These are phyloP conservation scores for Bujurquina vittata DNA, from an alignment of 2,113 vertebrate genomes.

Conservation along the genomic window DNA sequence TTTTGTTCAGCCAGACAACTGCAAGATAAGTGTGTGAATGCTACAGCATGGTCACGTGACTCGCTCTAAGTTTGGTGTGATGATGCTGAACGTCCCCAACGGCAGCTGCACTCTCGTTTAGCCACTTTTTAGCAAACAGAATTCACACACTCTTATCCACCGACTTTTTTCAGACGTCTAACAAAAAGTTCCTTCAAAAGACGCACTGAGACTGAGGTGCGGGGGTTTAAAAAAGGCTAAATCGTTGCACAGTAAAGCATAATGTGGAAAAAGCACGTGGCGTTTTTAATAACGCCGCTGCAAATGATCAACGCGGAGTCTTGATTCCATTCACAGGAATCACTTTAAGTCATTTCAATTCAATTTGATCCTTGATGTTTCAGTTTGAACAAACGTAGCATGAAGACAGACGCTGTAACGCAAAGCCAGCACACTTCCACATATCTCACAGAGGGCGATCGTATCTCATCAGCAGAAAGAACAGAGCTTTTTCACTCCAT, in stretches of 20 bases:
- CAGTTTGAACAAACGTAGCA: not conserved
- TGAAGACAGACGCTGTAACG: not conserved
- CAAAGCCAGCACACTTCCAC: not conserved
- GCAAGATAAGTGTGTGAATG: not conserved
- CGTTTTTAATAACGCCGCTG: not conserved
- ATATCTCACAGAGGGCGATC: not conserved
- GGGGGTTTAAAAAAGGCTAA: not conserved
- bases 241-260: not conserved
- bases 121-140: not conserved
- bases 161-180: not conserved
- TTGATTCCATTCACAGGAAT: not conserved
- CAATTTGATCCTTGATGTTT: not conserved
- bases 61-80: not conserved
- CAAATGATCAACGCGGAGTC: not conserved
- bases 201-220: not conserved
- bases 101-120: not conserved
- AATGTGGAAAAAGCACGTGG: not conserved
- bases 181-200: not conserved
- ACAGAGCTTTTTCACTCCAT: not conserved
- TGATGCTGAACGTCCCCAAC: not conserved
- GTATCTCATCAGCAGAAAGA: not conserved
- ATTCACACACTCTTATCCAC: not conserved
- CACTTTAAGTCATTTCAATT: not conserved
- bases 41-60: not conserved
- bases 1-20: not conserved